Evolutionary conservation across 2,113 vertebrate species (phyloP).

Genomic region (Pelodiscus sinensis): DNA sequence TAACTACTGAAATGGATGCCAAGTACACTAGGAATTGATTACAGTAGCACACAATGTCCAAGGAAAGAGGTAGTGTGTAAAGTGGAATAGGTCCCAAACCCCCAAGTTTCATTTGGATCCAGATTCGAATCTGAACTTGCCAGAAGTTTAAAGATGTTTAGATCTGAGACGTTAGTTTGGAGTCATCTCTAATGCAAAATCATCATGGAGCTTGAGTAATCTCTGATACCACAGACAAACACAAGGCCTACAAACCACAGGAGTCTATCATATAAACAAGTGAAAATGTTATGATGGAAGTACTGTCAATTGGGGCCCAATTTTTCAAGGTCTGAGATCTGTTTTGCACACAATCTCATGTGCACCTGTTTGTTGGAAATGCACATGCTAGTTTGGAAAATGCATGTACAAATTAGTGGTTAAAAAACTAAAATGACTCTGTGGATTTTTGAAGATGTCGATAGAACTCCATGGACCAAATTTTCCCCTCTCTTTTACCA

Average conservation of each 20-base stretch:
- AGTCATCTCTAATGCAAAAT: not conserved
- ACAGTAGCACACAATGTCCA: not conserved
- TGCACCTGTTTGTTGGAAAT: rapidly evolving
- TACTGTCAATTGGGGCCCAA: not conserved
- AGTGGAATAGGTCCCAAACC: not conserved
- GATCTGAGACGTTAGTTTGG: not conserved
- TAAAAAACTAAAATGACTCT: not conserved
- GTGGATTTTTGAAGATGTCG: not conserved
- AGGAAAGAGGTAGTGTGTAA: not conserved
- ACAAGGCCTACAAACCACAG: not conserved
- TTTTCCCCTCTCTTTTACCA: not conserved
- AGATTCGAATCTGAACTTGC: not conserved
- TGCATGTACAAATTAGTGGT: not conserved
- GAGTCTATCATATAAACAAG: not conserved
- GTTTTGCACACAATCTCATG: not conserved
- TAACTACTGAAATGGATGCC: not conserved
- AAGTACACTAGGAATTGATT: not conserved
- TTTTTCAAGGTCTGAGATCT: not conserved
- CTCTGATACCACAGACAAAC: not conserved
- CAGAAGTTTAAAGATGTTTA: not conserved
- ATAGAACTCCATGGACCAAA: not conserved
- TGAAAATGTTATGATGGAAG: not conserved
- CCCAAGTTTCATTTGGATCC: not conserved
- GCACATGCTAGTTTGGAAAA: not conserved
- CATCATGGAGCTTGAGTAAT: not conserved